Percentiles rank a stretch among this genome's conserved stretches.
These are phyloP conservation scores for Protonibea diacanthus DNA, from an alignment of 2,797 vertebrate genomes.

Conservation along the genomic window DNA sequence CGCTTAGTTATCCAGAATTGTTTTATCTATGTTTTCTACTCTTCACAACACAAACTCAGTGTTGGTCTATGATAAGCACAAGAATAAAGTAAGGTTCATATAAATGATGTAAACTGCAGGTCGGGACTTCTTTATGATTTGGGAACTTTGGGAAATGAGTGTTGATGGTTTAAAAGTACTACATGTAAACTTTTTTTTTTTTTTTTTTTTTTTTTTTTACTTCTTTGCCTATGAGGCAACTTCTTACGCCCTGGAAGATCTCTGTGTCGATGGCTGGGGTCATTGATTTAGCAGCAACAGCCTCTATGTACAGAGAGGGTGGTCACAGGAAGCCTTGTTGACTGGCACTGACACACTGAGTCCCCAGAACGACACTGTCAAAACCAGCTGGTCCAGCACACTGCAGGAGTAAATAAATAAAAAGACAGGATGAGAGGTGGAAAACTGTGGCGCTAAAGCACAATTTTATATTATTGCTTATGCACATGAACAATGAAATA, in stretches of 20 bases:
- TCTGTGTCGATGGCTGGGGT: slow-evolving; percentile 48
- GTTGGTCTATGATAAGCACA: slow-evolving; percentile 8
- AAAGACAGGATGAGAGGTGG: neutral
- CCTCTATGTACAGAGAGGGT: slow-evolving; percentile 42
- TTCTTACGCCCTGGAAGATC: slow-evolving; percentile 41
- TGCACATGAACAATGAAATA: neutral
- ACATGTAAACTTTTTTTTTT: neutral
- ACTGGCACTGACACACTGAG: too few species aligned
- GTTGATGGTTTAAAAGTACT: slow-evolving; percentile 1
- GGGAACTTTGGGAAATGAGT: slow-evolving; percentile 14
- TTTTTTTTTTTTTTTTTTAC: neutral
- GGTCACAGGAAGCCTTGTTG: neutral
- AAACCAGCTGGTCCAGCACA: slow-evolving; percentile 71
- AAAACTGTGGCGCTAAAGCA: neutral
- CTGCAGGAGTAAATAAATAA: slow-evolving; percentile 34
- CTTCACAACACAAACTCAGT: neutral
- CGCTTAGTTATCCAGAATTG: too few species aligned
- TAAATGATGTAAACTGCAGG: slow-evolving; percentile 19
- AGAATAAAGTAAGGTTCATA: slow-evolving; percentile 18
- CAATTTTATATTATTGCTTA: neutral
- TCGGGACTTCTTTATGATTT: slow-evolving; percentile 21
- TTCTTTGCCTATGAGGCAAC: slow-evolving; percentile 12
- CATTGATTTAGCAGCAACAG: slow-evolving; percentile 30
- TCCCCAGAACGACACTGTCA: slow-evolving; percentile 2
- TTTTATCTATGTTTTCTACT: neutral